These are phyloP conservation scores for Bombus pascuorum DNA, from an alignment of 1,140 invertebrate genomes.

Conservation along the genomic window DNA sequence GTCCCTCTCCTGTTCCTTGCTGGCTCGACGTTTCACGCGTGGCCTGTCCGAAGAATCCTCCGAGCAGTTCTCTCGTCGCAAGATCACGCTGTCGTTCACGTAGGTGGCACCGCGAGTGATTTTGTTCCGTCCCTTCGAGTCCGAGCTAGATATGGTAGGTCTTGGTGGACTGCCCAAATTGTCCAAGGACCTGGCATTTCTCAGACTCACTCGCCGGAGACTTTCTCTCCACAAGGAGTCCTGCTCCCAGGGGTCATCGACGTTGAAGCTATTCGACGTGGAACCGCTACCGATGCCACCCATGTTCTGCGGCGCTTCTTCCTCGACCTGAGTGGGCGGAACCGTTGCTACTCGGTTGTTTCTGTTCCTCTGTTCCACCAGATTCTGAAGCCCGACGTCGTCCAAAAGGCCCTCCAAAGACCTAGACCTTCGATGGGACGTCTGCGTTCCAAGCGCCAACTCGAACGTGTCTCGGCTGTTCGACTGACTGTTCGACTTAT, in stretches of 20 bases:
- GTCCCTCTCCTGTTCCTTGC: conserved; percentile 67
- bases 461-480: conserved; percentile 15
- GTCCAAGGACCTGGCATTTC: conserved; percentile 91
- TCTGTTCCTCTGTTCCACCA: conserved; percentile 71
- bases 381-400: conserved; percentile 81
- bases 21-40: conserved; percentile 58
- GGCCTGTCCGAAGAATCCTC: conserved; percentile 55
- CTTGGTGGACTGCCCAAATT: conserved; percentile 85
- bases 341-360: conserved; percentile 55
- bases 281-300: background rate
- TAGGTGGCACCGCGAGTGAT: conserved; percentile 88
- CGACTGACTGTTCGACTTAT: conserved; percentile 73
- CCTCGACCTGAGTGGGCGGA: background rate
- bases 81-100: conserved; percentile 86
- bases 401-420: conserved; percentile 87
- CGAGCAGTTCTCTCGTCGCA: conserved; percentile 46
- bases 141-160: conserved; percentile 4
- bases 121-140: conserved; percentile 77
- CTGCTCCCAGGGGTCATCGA: conserved; percentile 91
- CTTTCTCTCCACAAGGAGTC: conserved; percentile 91
- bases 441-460: conserved; percentile 30
- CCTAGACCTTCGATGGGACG: conserved; percentile 81
- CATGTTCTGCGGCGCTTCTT: background rate
- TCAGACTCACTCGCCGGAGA: conserved; percentile 88
- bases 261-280: conserved; percentile 69